phyloP scores from a whole-genome alignment of 2,797 vertebrate species.

The Manis crassicaudata region DNA sequence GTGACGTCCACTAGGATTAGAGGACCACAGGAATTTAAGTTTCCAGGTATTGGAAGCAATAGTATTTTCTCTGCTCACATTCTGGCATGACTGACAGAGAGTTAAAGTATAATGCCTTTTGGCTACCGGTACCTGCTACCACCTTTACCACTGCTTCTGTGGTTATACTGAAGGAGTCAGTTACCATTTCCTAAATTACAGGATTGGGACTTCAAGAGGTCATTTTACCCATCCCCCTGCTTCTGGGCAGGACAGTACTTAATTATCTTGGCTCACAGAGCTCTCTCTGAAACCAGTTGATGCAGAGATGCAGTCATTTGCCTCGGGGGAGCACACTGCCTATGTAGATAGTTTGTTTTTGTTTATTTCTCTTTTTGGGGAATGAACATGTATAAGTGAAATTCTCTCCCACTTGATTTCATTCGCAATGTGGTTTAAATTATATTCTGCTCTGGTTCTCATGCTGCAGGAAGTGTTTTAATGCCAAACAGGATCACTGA shows the following conservation, averaged over 20 bases:
- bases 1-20: not conserved
- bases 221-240: slow-evolving; percentile 53
- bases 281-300: slow-evolving; percentile 63
- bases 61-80: not conserved
- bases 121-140: not conserved
- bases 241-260: slow-evolving; percentile 53
- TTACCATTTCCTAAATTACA: slow-evolving; percentile 67
- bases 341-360: slow-evolving; percentile 61
- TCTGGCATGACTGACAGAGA: not conserved
- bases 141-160: slow-evolving; percentile 10
- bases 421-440: slow-evolving; percentile 54
- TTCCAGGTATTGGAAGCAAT: not conserved
- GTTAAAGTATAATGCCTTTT: slow-evolving; percentile 42
- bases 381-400: slow-evolving; percentile 71
- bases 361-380: slow-evolving; percentile 67
- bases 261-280: slow-evolving; percentile 54
- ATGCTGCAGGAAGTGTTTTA: slow-evolving; percentile 76
- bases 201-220: slow-evolving; percentile 60
- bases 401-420: slow-evolving; percentile 43
- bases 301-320: slow-evolving; percentile 39
- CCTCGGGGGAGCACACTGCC: slow-evolving; percentile 23
- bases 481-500: slow-evolving; percentile 64
- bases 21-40: not conserved
- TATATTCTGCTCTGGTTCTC: slow-evolving; percentile 76
- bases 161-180: slow-evolving; percentile 44